These are phyloP conservation scores for Serrognathus titanus DNA, from an alignment of 2,888 invertebrate species.

Conservation along the genomic window DNA sequence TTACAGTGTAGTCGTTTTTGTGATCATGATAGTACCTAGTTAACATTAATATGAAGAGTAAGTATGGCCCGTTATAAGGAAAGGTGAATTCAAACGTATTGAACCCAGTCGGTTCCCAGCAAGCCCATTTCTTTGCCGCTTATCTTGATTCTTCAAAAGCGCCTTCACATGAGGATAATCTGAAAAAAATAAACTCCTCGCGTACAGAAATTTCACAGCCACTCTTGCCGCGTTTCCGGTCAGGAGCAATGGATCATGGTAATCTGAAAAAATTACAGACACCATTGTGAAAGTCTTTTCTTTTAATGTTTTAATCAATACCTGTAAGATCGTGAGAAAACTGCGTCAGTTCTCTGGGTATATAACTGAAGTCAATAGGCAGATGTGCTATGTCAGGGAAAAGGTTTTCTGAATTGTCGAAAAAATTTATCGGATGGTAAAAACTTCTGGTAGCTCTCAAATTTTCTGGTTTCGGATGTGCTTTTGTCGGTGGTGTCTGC, in stretches of 20 bases:
- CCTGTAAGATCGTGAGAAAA: slow-evolving; percentile 15
- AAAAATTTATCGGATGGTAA: slow-evolving; percentile 5
- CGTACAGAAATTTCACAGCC: slow-evolving; percentile 54
- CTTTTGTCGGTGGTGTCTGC: neutral
- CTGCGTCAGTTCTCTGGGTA: slow-evolving; percentile 7
- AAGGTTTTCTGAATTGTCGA: slow-evolving; percentile 13
- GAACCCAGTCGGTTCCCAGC: slow-evolving; percentile 60
- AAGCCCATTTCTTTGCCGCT: slow-evolving; percentile 58
- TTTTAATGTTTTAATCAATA: neutral
- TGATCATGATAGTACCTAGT: no score
- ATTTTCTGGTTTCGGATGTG: slow-evolving; percentile 3
- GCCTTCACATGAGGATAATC: slow-evolving; percentile 64
- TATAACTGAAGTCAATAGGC: slow-evolving; percentile 38
- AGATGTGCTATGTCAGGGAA: slow-evolving; percentile 30
- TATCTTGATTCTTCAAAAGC: slow-evolving; percentile 58
- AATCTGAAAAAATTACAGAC: slow-evolving; percentile 33
- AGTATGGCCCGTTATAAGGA: slow-evolving; percentile 43
- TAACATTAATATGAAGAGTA: neutral
- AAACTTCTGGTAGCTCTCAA: slow-evolving; percentile 20
- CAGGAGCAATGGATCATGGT: slow-evolving; percentile 58
- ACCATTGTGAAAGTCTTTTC: neutral
- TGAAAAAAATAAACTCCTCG: slow-evolving; percentile 60
- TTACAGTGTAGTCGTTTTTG: no score
- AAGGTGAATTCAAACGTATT: slow-evolving; percentile 60
- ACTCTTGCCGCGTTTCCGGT: slow-evolving; percentile 58